phyloP scores from a whole-genome alignment of 1,140 invertebrate species.

The Hyles vespertilio region DNA sequence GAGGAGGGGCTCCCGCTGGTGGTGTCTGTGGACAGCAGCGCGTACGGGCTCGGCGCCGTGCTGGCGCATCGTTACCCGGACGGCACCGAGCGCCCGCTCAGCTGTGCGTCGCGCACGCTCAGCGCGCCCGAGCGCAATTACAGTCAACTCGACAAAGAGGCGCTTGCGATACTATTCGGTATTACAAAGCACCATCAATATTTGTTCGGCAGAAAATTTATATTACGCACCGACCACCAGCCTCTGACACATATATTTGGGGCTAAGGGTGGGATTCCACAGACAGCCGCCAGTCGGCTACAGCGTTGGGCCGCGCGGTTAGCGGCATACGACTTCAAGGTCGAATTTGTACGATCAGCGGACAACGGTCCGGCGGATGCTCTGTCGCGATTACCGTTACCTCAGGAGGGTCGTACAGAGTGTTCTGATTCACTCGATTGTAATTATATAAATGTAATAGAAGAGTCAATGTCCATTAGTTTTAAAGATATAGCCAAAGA shows the following conservation, averaged over 20 bases:
- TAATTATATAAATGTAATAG: constrained; percentile 11
- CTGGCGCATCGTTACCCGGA: constrained; percentile 59
- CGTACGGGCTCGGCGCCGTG: constrained; percentile 69
- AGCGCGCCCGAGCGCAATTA: constrained; percentile 70
- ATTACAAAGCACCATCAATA: constrained; percentile 75
- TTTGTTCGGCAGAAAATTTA: too few species aligned
- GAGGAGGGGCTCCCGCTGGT: constrained; percentile 50
- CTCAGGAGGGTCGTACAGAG: constrained; percentile 4
- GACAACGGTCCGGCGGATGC: constrained; percentile 31
- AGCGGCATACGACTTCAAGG: constrained; percentile 32
- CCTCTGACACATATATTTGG: too few species aligned
- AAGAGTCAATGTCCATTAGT: constrained; percentile 21
- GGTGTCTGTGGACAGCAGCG: constrained; percentile 73
- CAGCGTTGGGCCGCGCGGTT: constrained; percentile 30
- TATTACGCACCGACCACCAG: too few species aligned
- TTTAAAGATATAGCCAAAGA: constrained; percentile 28
- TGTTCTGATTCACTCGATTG: neutral
- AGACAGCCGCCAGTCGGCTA: too few species aligned
- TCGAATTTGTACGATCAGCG: constrained; percentile 24
- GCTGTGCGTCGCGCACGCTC: constrained; percentile 69
- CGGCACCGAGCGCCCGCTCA: constrained; percentile 48
- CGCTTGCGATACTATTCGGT: constrained; percentile 67
- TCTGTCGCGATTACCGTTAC: constrained; percentile 23
- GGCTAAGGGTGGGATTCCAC: too few species aligned
- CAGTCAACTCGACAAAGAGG: constrained; percentile 76